phyloP scores from a whole-genome alignment of 2,113 vertebrate genomes.

The Archilochus colubris region DNA sequence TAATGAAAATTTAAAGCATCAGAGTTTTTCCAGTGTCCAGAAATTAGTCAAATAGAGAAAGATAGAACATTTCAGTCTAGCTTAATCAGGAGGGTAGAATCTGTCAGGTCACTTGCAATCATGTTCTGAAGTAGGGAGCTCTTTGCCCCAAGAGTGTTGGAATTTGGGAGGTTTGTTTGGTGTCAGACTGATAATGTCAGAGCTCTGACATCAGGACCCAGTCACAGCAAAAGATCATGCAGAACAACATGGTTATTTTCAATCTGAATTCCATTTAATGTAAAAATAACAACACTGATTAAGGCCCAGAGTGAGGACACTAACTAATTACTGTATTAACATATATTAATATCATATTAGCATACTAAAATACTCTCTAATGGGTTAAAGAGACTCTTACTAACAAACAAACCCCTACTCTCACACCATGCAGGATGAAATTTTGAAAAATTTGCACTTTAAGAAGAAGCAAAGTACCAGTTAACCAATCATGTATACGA shows the following conservation, averaged over 20 bases:
- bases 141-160: constrained; percentile 22
- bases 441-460: no score
- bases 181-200: not conserved
- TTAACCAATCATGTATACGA: no score
- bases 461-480: no score
- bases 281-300: not conserved
- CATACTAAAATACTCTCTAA: no score
- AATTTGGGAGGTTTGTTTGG: constrained; percentile 4
- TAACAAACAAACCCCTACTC: no score
- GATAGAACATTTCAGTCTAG: constrained; percentile 24
- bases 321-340: no score
- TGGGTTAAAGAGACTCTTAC: no score
- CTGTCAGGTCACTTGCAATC: not conserved
- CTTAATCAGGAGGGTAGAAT: not conserved
- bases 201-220: not conserved
- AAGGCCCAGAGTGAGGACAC: not conserved
- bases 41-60: not conserved
- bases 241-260: constrained; percentile 9
- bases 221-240: not conserved
- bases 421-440: no score
- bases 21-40: not conserved
- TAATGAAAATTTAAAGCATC: not conserved
- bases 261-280: not conserved
- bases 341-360: no score
- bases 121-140: not conserved